These are phyloP conservation scores for Alaudala cheleensis DNA, from an alignment of 2,113 vertebrate species.

Conservation along the genomic window DNA sequence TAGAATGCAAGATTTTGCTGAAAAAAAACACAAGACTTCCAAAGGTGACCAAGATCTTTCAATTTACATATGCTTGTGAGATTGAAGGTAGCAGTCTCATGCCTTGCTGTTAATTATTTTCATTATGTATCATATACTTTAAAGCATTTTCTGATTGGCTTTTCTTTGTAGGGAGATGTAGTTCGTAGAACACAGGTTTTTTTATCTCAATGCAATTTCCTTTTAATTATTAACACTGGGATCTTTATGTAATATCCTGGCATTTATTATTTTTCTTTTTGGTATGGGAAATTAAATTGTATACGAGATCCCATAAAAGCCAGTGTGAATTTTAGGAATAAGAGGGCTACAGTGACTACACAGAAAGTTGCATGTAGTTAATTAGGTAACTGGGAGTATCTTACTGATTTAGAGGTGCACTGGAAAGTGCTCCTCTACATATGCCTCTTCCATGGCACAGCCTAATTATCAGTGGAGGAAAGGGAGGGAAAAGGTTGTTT, in stretches of 20 bases:
- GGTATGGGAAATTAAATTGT: slow-evolving; percentile 14
- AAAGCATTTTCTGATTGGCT: neutral
- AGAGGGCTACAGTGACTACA: neutral
- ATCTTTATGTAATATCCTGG: neutral
- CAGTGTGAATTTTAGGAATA: slow-evolving; percentile 26
- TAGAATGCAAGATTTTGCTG: neutral
- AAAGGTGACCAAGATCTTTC: neutral
- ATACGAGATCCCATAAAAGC: neutral
- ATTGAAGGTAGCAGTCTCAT: neutral
- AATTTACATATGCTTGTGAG: neutral
- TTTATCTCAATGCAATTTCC: neutral
- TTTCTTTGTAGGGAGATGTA: neutral
- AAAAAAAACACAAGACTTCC: neutral
- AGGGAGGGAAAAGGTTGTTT: neutral
- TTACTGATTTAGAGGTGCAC: neutral
- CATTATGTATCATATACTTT: neutral
- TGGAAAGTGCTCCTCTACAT: neutral
- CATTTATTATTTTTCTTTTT: slow-evolving; percentile 13
- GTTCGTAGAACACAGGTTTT: neutral
- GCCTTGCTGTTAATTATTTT: neutral
- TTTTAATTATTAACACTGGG: slow-evolving; percentile 32
- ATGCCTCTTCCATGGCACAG: neutral
- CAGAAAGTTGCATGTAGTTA: neutral
- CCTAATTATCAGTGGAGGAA: neutral
- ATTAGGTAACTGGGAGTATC: neutral